Percentiles rank a stretch among this genome's conserved stretches.
phyloP scores from a whole-genome alignment of 2,113 vertebrate species.

The Lophochroa leadbeateri region DNA sequence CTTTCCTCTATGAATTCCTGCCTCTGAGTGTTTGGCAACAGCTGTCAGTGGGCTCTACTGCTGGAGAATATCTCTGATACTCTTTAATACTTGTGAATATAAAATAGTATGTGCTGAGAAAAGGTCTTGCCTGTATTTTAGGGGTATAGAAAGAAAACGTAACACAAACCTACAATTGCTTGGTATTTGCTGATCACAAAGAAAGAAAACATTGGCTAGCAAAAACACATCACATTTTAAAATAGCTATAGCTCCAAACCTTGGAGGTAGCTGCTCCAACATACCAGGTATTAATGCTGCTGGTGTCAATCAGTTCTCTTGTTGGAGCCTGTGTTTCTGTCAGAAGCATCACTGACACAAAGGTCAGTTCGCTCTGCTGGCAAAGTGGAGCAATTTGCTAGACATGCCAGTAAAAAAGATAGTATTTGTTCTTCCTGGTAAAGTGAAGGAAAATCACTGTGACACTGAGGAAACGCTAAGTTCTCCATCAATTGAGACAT shows the following conservation, averaged over 20 bases:
- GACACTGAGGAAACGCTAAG: not conserved
- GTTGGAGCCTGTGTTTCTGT: not conserved
- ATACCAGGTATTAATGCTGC: not conserved
- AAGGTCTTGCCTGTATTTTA: not conserved
- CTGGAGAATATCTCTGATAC: not conserved
- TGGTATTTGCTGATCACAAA: not conserved
- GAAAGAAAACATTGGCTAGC: not conserved
- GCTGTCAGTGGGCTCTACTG: not conserved
- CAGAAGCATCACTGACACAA: not conserved
- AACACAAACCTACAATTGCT: not conserved
- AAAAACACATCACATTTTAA: not conserved
- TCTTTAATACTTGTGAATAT: not conserved
- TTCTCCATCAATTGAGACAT: not conserved
- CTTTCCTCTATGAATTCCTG: not conserved
- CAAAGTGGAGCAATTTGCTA: not conserved
- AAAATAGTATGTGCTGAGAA: not conserved
- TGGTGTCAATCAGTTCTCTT: not conserved
- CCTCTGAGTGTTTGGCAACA: not conserved
- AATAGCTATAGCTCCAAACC: not conserved
- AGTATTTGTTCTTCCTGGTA: not conserved
- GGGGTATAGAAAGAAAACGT: not conserved
- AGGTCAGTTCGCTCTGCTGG: not conserved
- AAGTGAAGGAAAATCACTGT: not conserved
- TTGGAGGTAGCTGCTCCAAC: accelerated
- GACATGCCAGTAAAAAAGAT: not conserved